These are phyloP conservation scores for Coreius guichenoti DNA, from an alignment of 2,797 vertebrate genomes.

Conservation along the genomic window DNA sequence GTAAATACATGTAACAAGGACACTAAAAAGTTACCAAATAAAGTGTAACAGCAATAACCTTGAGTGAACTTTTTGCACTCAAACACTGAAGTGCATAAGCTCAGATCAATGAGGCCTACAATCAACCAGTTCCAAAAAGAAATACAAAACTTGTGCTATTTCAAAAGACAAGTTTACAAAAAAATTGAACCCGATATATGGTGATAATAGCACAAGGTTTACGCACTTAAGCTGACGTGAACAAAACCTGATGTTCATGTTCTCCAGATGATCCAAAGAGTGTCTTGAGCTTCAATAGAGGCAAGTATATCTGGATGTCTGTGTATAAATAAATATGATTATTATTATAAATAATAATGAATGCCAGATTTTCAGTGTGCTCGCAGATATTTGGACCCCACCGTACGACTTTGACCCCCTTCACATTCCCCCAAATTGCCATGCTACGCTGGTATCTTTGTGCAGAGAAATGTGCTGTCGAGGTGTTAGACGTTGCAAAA, in stretches of 20 bases:
- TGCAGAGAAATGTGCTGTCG: slow-evolving; percentile 63
- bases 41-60: background rate
- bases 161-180: background rate
- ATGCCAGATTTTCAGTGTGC: background rate
- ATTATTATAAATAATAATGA: background rate
- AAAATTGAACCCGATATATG: background rate
- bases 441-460: slow-evolving; percentile 57
- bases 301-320: too few species aligned
- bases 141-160: background rate
- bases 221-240: too few species aligned
- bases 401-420: slow-evolving; percentile 8
- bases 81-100: background rate
- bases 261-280: too few species aligned
- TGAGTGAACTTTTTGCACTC: background rate
- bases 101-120: background rate
- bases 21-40: too few species aligned
- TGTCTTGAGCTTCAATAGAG: too few species aligned
- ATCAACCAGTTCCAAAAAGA: background rate
- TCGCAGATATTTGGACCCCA: background rate
- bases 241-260: too few species aligned
- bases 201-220: background rate
- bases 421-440: slow-evolving; percentile 32
- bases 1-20: too few species aligned
- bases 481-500: slow-evolving; percentile 66
- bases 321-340: too few species aligned